Base-by-base conservation (phyloP, 2,797 vertebrate genomes). In the Scyliorhinus canicula region DNA sequence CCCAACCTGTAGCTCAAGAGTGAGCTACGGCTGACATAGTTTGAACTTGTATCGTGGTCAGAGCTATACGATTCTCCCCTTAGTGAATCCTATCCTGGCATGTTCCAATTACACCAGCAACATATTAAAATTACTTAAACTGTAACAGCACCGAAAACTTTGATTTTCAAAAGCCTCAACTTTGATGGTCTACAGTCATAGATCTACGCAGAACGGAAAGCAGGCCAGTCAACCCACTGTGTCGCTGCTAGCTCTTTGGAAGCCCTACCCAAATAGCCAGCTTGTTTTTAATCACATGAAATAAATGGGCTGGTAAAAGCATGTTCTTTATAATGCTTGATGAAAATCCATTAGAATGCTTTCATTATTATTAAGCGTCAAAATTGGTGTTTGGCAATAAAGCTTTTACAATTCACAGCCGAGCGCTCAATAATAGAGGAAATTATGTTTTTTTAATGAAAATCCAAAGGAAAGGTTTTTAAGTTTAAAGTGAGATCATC, bases 381-480 rank as follows among this genome's bases (percentile, higher is more conserved):
- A 93, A n/a, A 93, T 67, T 67, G 67, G 63, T 28, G 90, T 93
- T 93, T 67, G 24, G 40, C 67, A 47, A 67, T 47, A 93, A 67
- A 67, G 65, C 21, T 31, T 93, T 63, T 65, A 19, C 6, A 21
- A 93, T 63, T 60, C 60, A 93, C 35, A 65, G n/a, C 21, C n/a
- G 40, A 65, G 11, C 44, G n/a, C 40, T 60, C 11, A 50, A 35
- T 55, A 21, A 28, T 3, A 44, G 63, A 93, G 90, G 90, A 93
- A 65, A 67, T 44, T 71, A 2, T 31, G 9, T 93, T 24, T 44
- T 26, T 16, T 44, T 4, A 71, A 21, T n/a, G 57, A 91, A 90
- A 55, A 90, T 4, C 19, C 55, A 57, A 40, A 67, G 12, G 24
- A 67, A 19, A 65, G 24, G 60, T 65, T 93, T 40, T 65, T 28